Conservation (phyloP, 2,113 vertebrate species). For the Gavialis gangeticus region DNA sequence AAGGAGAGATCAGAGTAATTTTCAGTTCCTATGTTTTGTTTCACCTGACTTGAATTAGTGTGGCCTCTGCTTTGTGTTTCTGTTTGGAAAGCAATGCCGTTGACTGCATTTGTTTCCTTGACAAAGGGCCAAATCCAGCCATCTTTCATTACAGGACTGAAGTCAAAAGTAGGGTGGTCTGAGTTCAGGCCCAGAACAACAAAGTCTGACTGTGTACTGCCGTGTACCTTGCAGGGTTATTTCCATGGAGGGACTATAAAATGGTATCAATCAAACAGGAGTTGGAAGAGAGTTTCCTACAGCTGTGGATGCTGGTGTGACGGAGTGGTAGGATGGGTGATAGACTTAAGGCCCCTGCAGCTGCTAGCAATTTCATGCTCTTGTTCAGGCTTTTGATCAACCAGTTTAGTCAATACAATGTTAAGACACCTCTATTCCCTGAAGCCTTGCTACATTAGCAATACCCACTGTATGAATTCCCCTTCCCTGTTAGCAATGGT, state of each 20-base stretch:
- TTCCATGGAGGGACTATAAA: background rate
- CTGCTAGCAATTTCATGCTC: background rate
- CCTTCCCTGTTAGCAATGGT: background rate
- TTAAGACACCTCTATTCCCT: background rate
- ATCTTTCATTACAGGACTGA: background rate
- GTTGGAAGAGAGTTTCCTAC: rapidly evolving
- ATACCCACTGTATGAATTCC: background rate
- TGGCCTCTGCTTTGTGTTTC: background rate
- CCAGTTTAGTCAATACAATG: rapidly evolving
- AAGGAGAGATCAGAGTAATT: background rate
- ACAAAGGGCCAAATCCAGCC: background rate
- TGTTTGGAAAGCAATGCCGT: background rate
- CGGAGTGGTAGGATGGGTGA: background rate
- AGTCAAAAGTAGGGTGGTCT: rapidly evolving
- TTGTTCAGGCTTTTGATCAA: rapidly evolving
- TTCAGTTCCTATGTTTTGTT: conserved; percentile 25
- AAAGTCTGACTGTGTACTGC: background rate
- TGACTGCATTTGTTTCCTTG: background rate
- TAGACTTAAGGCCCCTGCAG: background rate
- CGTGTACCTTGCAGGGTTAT: background rate
- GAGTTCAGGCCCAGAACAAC: rapidly evolving
- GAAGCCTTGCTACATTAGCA: rapidly evolving
- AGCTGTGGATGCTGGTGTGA: rapidly evolving
- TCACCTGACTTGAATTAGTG: background rate
- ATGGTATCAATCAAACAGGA: background rate